A percentile compares a stretch with the other conserved stretches of the same genome.
phyloP scores from a whole-genome alignment of 2,888 invertebrate species.

The Rhopalosiphum nymphaeae region DNA sequence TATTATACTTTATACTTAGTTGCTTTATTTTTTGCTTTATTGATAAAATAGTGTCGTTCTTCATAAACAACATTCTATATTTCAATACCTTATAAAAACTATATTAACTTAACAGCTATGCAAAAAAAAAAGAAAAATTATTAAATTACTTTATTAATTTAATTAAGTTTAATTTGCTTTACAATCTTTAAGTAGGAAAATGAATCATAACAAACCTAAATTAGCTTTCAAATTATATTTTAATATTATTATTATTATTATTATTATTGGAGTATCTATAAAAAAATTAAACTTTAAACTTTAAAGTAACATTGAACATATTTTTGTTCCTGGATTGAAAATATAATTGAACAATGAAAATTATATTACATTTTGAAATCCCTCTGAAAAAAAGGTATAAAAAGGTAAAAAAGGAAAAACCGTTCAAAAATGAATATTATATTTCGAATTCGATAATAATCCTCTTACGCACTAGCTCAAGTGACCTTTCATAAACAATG shows the following conservation, averaged over 20 bases:
- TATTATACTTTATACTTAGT: neutral
- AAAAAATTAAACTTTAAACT: neutral
- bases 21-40: neutral
- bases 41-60: neutral
- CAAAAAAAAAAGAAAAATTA: neutral
- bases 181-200: neutral
- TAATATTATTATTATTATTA: neutral
- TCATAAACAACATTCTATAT: neutral
- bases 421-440: neutral
- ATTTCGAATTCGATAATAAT: conserved; percentile 9
- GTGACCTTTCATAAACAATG: conserved; percentile 24
- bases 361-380: neutral
- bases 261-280: neutral
- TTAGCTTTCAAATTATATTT: neutral
- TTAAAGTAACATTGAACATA: neutral
- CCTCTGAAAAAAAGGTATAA: neutral
- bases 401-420: neutral
- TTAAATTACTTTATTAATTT: neutral
- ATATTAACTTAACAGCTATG: neutral
- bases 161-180: neutral
- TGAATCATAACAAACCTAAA: neutral
- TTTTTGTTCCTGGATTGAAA: neutral
- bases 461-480: neutral
- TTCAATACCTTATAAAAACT: neutral
- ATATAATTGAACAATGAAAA: neutral